Conservation (phyloP, 1,140 invertebrate genomes). For the Drosophila arizonae region DNA sequence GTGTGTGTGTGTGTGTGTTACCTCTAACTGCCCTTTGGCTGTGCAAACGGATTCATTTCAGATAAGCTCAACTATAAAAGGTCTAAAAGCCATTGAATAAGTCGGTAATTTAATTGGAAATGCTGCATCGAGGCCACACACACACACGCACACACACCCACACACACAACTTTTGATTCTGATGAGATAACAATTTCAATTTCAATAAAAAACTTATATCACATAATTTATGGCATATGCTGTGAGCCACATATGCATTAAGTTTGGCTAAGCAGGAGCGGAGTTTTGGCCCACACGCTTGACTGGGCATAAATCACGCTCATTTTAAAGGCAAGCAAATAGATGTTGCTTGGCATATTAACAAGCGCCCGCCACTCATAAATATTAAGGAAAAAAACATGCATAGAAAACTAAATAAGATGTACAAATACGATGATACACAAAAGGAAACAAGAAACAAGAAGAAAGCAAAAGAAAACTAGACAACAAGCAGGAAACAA, state of each 20-base stretch:
- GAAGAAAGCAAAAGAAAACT: too few relatives aligned
- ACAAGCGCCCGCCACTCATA: conserved; percentile 59
- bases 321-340: conserved; percentile 41
- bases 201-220: neutral
- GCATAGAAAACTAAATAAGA: conserved; percentile 41
- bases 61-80: conserved; percentile 23
- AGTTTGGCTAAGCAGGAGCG: neutral
- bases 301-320: conserved; percentile 59
- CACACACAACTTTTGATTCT: too few relatives aligned
- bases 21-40: conserved; percentile 37
- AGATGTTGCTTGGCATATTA: conserved; percentile 55
- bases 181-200: too few relatives aligned
- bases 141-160: too few relatives aligned
- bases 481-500: conserved; percentile 18
- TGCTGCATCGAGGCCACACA: neutral
- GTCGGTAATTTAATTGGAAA: too few relatives aligned
- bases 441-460: conserved; percentile 15
- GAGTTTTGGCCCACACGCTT: conserved; percentile 8
- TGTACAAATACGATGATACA: conserved; percentile 24
- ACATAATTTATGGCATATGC: neutral
- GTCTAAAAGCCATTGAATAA: neutral
- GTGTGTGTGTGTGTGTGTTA: neutral
- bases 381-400: conserved; percentile 48
- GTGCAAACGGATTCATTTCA: conserved; percentile 29
- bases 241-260: neutral